Evolutionary conservation across 1,140 invertebrate genomes (phyloP).

Genomic region (Microplitis mediator): DNA sequence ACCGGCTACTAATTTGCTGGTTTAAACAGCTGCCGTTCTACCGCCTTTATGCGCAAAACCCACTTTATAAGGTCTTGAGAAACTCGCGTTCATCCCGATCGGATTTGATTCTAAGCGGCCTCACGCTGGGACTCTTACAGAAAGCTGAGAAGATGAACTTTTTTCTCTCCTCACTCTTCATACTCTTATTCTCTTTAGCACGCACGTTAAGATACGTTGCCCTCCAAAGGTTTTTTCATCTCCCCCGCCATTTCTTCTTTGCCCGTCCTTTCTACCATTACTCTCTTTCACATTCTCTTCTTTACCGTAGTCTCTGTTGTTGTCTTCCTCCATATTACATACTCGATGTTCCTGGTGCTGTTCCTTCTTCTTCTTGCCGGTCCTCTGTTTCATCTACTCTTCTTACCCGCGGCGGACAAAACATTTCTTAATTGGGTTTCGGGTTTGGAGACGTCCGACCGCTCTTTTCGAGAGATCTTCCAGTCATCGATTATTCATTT

Average conservation of each 20-base stretch:
- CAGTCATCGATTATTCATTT: conserved; percentile 38
- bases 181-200: not conserved
- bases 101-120: conserved; percentile 51
- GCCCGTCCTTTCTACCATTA: conserved; percentile 16
- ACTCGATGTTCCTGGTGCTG: conserved; percentile 26
- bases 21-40: conserved; percentile 62
- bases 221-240: not conserved
- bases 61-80: conserved; percentile 41
- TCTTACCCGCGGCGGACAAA: conserved; percentile 53
- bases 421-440: conserved; percentile 62
- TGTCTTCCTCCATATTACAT: conserved; percentile 8
- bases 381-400: conserved; percentile 18
- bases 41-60: conserved; percentile 51
- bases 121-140: conserved; percentile 50
- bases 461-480: conserved; percentile 28
- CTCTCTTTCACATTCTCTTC: conserved; percentile 28
- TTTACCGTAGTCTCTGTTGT: conserved; percentile 34
- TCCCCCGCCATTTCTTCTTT: conserved; percentile 24
- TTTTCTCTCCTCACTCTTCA: conserved; percentile 16
- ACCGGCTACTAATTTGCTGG: conserved; percentile 63
- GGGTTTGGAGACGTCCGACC: conserved; percentile 26
- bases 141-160: conserved; percentile 40
- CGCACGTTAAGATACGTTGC: conserved; percentile 15
- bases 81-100: conserved; percentile 40
- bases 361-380: conserved; percentile 34